Percentiles rank a stretch among this genome's conserved stretches.
These are phyloP conservation scores for Piaya cayana DNA, from an alignment of 2,113 vertebrate genomes.

Conservation along the genomic window DNA sequence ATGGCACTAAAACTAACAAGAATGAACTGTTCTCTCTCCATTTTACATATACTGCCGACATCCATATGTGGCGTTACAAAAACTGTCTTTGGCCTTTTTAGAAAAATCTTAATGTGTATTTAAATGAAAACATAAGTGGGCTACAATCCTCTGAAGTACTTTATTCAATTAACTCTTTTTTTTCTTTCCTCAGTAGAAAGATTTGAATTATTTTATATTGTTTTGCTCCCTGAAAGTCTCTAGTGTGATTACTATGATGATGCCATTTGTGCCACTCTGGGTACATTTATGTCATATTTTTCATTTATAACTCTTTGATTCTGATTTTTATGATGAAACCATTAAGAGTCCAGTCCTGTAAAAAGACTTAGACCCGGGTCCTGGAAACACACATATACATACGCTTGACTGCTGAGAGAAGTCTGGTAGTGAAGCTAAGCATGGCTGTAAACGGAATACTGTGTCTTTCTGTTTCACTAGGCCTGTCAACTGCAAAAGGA, in stretches of 20 bases:
- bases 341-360: conserved; percentile 11
- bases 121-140: conserved; percentile 75
- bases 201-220: conserved; percentile 70
- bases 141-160: conserved; percentile 68
- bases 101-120: conserved; percentile 70
- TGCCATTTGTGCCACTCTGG: conserved; percentile 51
- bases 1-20: conserved; percentile 46
- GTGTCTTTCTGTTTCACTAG: background rate
- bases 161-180: conserved; percentile 74
- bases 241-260: conserved; percentile 37
- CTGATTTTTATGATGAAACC: conserved; percentile 41
- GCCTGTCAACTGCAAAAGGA: background rate
- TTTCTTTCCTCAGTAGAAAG: conserved; percentile 55
- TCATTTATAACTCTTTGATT: conserved; percentile 42
- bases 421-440: background rate
- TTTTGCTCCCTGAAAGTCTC: conserved; percentile 60
- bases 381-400: background rate
- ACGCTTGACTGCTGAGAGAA: background rate
- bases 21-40: conserved; percentile 40
- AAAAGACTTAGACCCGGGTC: background rate
- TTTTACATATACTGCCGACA: conserved; percentile 45
- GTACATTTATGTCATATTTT: conserved; percentile 45
- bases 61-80: conserved; percentile 58
- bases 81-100: conserved; percentile 62
- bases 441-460: background rate